These are phyloP conservation scores for Phrynocephalus guinanensis DNA, from an alignment of 2,797 vertebrate genomes.

Conservation along the genomic window DNA sequence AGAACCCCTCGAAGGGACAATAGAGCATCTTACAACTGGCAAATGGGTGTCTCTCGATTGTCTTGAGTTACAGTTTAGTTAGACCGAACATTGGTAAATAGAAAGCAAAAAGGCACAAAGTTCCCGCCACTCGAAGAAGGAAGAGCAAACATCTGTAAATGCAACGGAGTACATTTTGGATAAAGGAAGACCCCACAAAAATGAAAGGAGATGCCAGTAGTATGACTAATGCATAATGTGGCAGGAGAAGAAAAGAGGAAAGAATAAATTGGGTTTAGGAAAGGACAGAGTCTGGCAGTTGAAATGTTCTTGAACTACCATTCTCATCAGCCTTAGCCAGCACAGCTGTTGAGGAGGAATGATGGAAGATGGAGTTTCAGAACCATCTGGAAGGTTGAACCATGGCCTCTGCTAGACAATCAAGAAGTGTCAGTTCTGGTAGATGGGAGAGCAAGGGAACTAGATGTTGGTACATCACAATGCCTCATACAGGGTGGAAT, in stretches of 20 bases:
- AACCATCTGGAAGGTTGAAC: too few species aligned
- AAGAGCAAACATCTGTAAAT: not conserved
- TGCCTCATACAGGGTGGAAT: too few species aligned
- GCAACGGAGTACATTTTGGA: not conserved
- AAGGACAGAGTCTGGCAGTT: too few species aligned
- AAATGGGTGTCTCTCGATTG: not conserved
- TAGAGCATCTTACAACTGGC: not conserved
- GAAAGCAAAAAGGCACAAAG: not conserved
- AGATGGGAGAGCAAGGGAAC: not conserved
- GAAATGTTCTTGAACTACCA: too few species aligned
- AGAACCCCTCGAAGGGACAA: too few species aligned
- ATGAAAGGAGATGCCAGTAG: accelerated
- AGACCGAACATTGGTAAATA: not conserved
- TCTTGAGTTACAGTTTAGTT: not conserved
- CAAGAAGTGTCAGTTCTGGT: too few species aligned
- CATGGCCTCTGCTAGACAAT: too few species aligned
- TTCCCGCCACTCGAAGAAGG: too few species aligned
- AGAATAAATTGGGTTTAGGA: not conserved
- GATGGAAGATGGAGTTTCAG: too few species aligned
- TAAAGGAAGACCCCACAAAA: not conserved
- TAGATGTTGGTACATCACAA: not conserved
- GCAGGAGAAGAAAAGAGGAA: not conserved
- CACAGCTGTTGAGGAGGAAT: too few species aligned
- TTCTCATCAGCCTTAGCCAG: too few species aligned
- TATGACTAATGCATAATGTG: not conserved